Evolutionary conservation across 2,797 vertebrate species (phyloP), one percentile per base, ranked within the genome.

Genomic region (Pitangus sulphuratus): DNA sequence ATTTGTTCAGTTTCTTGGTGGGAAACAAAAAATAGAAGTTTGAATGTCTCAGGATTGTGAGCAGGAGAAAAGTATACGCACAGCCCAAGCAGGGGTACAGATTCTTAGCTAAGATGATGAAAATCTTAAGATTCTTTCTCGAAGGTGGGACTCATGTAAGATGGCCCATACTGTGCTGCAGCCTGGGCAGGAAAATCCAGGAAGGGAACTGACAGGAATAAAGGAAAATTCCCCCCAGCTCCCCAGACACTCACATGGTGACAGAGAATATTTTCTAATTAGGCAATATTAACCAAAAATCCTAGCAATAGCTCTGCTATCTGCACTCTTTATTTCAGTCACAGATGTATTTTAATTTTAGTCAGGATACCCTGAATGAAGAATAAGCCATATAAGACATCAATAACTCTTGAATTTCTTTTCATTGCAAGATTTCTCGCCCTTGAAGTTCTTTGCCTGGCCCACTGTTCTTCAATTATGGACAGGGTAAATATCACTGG

Each of bases 131-230:
- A 85, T 6, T 9, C 4, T 31, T 51, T 35, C 44, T 54, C 22
- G 31, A 58, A 62, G 16, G 20, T 35, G 10, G 8, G 17, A 85
- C 12, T 50, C 24, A 3, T 0, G 0, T 31, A 11, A 39, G 12
- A 35, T 21, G 15, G 15, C 5, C 56, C 7, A 15, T 12, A 35
- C 16, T 13, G n/a, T 33, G 22, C 7, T 28, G 48, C 71, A 90
- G 40, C 4, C 12, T 42, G 15, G 10, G 6, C 12, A 56, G 20
- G 13, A 61, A 87, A 74, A 66, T n/a, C 11, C 44, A 70, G 6
- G 6, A 68, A 76, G 25, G 58, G 4, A 57, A 28, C 12, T 15
- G 6, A 6, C 14, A 61, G 12, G 19, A 75, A 6, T 14, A 71
- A 11, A 51, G 19, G 31, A 18, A 65, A 18, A 4, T 35, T 69